Conservation (phyloP, 2,888 invertebrate genomes). For the Ligdia adustata region DNA sequence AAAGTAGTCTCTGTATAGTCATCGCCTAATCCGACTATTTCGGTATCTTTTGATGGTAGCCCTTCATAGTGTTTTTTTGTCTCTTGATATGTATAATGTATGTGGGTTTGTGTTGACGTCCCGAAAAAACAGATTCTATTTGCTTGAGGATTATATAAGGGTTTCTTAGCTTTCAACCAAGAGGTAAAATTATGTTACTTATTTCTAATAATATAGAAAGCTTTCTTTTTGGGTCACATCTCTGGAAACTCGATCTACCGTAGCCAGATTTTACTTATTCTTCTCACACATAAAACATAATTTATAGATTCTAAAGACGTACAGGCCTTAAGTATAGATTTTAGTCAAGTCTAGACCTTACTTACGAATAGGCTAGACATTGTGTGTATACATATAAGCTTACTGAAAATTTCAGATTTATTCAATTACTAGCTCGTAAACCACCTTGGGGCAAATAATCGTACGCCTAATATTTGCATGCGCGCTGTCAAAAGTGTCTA, state of each 20-base stretch:
- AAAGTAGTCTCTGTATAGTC: not conserved
- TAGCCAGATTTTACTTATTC: too few relatives aligned
- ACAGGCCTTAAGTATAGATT: too few relatives aligned
- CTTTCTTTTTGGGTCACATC: too few relatives aligned
- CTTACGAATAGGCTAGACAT: not conserved
- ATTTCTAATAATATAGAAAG: not conserved
- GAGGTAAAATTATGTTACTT: not conserved
- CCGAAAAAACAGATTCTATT: conserved; percentile 14
- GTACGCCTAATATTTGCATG: conserved; percentile 18
- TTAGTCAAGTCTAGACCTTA: too few relatives aligned
- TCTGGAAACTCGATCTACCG: too few relatives aligned
- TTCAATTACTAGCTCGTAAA: conserved; percentile 1
- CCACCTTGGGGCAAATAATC: conserved; percentile 4
- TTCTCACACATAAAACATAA: too few relatives aligned
- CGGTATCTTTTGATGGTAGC: not conserved
- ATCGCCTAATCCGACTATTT: too few relatives aligned
- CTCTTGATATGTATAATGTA: conserved; percentile 2
- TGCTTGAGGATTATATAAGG: conserved; percentile 9
- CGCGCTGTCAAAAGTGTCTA: conserved; percentile 23
- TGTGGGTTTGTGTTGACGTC: conserved; percentile 3
- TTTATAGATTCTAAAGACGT: too few relatives aligned
- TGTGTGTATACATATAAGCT: not conserved
- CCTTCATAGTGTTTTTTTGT: not conserved
- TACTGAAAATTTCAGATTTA: not conserved
- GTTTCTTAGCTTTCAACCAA: conserved; percentile 2